phyloP scores from a whole-genome alignment of 2,888 invertebrate genomes.

The Chrysomela aeneicollis region DNA sequence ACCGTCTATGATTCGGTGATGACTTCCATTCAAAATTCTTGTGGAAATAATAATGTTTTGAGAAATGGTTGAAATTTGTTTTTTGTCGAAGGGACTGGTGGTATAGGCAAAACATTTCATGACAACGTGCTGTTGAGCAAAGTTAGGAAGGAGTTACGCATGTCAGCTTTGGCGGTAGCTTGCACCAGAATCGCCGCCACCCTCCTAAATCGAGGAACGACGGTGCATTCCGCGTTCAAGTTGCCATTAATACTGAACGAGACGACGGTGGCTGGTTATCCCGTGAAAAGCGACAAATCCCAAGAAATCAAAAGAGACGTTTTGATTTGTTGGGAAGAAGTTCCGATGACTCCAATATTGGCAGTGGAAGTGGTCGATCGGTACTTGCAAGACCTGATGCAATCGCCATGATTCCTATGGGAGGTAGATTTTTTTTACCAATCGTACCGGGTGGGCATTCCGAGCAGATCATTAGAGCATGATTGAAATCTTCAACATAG shows the following conservation, averaged over 20 bases:
- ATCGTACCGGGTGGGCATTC: conserved; percentile 41
- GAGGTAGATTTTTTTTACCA: conserved; percentile 36
- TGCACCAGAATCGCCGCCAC: too few relatives aligned
- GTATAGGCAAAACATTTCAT: not conserved
- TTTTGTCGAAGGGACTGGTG: not conserved
- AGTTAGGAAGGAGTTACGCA: not conserved
- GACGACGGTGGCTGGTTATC: not conserved
- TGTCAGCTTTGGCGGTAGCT: too few relatives aligned
- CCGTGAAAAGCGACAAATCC: not conserved
- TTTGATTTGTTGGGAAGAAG: conserved; percentile 35
- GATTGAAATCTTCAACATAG: too few relatives aligned
- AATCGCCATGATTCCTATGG: conserved; percentile 11
- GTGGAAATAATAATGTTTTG: too few relatives aligned
- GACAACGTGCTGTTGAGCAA: not conserved
- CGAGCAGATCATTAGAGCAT: conserved; percentile 35
- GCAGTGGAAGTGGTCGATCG: conserved; percentile 31
- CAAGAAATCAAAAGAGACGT: not conserved
- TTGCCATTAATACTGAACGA: not conserved
- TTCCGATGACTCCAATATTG: conserved; percentile 28
- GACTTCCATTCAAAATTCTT: too few relatives aligned
- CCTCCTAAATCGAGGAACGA: not conserved
- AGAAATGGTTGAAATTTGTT: not conserved
- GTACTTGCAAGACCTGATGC: conserved; percentile 27
- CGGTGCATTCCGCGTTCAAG: not conserved
- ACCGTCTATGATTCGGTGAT: too few relatives aligned